phyloP scores from a whole-genome alignment of 2,888 invertebrate species.

The Orthosia cruda region DNA sequence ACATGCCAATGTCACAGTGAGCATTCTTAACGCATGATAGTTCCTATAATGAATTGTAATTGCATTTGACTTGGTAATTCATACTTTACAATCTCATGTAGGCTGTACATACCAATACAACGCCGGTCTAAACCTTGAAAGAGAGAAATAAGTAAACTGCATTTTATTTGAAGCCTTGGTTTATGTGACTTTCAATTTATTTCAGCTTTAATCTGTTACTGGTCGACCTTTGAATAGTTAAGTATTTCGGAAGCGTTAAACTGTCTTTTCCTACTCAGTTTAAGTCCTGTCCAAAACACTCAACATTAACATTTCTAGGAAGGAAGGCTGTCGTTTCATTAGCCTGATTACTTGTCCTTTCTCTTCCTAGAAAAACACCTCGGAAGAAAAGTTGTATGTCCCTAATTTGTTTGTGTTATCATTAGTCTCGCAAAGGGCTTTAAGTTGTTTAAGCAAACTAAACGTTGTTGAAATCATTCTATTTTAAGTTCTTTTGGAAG shows the following conservation, averaged over 20 bases:
- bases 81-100: neutral
- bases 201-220: neutral
- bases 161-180: neutral
- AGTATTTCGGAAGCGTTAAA: neutral
- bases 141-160: neutral
- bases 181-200: neutral
- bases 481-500: slow-evolving; percentile 9
- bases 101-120: neutral
- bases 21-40: slow-evolving; percentile 3
- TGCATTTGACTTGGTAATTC: slow-evolving; percentile 23
- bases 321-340: slow-evolving; percentile 43
- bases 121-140: slow-evolving; percentile 6
- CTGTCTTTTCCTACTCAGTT: neutral
- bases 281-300: neutral
- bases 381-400: slow-evolving; percentile 34
- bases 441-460: slow-evolving; percentile 19
- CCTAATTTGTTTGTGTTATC: slow-evolving; percentile 51
- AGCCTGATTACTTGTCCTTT: slow-evolving; percentile 42
- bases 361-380: slow-evolving; percentile 17
- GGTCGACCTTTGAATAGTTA: neutral
- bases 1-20: neutral
- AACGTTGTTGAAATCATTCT: slow-evolving; percentile 19
- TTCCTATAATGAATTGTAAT: slow-evolving; percentile 10
- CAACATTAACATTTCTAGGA: slow-evolving; percentile 11
- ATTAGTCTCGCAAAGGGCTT: slow-evolving; percentile 33